These are phyloP conservation scores for Azemiops feae DNA, from an alignment of 2,113 vertebrate species.

Conservation along the genomic window DNA sequence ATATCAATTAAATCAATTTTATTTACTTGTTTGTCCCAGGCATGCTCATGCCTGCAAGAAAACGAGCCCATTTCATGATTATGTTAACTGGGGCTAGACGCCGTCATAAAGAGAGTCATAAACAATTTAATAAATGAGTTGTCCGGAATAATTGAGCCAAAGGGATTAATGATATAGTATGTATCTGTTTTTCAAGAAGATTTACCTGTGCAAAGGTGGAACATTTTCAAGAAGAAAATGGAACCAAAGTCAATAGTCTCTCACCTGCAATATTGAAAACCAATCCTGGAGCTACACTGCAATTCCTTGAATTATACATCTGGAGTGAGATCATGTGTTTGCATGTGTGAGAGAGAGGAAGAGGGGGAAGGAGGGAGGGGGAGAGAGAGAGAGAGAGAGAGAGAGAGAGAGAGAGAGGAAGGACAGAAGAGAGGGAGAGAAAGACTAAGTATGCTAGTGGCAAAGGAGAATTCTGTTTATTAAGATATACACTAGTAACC, in stretches of 20 bases:
- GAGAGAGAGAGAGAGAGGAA: too few relatives aligned
- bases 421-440: accelerated
- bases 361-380: too few relatives aligned
- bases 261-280: slow-evolving; percentile 66
- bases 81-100: slow-evolving; percentile 11
- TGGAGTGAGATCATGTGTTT: slow-evolving; percentile 49
- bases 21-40: neutral
- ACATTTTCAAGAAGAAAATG: slow-evolving; percentile 35
- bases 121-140: neutral
- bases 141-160: slow-evolving; percentile 8
- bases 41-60: neutral
- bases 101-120: neutral
- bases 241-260: slow-evolving; percentile 52
- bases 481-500: slow-evolving; percentile 70
- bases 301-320: slow-evolving; percentile 58
- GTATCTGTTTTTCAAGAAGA: slow-evolving; percentile 15
- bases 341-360: too few relatives aligned
- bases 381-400: too few relatives aligned
- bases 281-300: slow-evolving; percentile 45
- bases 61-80: neutral
- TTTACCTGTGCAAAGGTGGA: slow-evolving; percentile 27
- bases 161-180: slow-evolving; percentile 11
- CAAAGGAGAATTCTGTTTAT: slow-evolving; percentile 61
- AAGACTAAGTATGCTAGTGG: slow-evolving; percentile 41
- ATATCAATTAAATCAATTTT: neutral